Percentiles rank a stretch among this genome's conserved stretches.
These are phyloP conservation scores for Sarcophaga carnaria DNA, from an alignment of 2,888 invertebrate genomes.

Conservation along the genomic window DNA sequence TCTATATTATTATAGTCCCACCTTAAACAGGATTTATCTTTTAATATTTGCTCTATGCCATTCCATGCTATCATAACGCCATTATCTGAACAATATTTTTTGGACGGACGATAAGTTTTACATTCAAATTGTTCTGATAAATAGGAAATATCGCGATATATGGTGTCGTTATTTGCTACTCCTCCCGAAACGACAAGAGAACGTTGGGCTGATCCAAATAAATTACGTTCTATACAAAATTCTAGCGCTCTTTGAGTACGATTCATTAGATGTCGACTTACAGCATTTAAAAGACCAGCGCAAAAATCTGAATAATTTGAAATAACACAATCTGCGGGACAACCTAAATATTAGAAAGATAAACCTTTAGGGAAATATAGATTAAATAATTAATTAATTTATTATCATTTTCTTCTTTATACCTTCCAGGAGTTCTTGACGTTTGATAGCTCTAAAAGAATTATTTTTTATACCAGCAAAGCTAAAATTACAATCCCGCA, in stretches of 20 bases:
- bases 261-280: constrained; percentile 90
- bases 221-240: constrained; percentile 85
- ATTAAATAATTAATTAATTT: background rate
- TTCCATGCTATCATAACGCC: constrained; percentile 99
- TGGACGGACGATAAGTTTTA: constrained; percentile 89
- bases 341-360: constrained; percentile 75
- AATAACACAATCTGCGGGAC: constrained; percentile 87
- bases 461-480: constrained; percentile 91
- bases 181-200: constrained; percentile 94
- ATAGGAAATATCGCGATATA: constrained; percentile 87
- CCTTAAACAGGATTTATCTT: constrained; percentile 67
- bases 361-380: background rate
- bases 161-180: constrained; percentile 95
- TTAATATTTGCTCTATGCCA: constrained; percentile 88
- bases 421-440: constrained; percentile 84
- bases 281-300: constrained; percentile 90
- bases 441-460: constrained; percentile 83
- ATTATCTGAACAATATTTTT: constrained; percentile 96
- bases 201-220: constrained; percentile 84
- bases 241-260: constrained; percentile 92
- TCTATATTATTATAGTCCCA: constrained; percentile 83
- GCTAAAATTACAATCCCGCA: constrained; percentile 94
- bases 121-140: constrained; percentile 87
- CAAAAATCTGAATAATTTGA: constrained; percentile 91
- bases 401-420: background rate